Percentiles rank a stretch among this genome's conserved stretches.
Conservation (phyloP, 2,888 invertebrate genomes). For the Octodonta nipae region DNA sequence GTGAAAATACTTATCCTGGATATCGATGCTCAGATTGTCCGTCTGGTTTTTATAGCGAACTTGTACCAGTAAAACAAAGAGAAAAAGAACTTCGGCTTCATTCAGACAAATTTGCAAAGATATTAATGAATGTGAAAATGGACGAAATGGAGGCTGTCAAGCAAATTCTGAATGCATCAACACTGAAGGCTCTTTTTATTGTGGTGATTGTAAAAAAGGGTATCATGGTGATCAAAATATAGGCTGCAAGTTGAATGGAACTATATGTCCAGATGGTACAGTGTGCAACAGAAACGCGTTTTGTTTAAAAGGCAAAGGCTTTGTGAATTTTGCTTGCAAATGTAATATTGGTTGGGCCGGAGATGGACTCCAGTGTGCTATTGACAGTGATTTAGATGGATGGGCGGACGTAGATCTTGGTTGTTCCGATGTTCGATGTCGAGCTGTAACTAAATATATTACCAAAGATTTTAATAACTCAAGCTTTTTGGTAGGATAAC, state of each 20-base stretch:
- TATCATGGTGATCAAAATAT: constrained; percentile 68
- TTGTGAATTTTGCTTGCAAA: constrained; percentile 35
- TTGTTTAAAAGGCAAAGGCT: constrained; percentile 42
- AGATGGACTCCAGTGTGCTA: constrained; percentile 70
- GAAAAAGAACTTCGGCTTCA: too few species aligned
- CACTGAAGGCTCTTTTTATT: constrained; percentile 83
- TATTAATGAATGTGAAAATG: too few species aligned
- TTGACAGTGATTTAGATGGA: constrained; percentile 78
- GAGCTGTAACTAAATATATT: constrained; percentile 36
- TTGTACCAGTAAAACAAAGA: too few species aligned
- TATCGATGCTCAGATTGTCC: too few species aligned
- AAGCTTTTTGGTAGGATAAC: constrained; percentile 51
- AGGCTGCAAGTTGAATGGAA: constrained; percentile 56
- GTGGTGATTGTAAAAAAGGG: constrained; percentile 66
- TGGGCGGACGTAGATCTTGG: constrained; percentile 69
- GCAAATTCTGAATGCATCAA: too few species aligned
- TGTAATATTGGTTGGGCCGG: constrained; percentile 85
- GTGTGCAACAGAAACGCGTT: constrained; percentile 69
- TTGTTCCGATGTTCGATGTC: constrained; percentile 58
- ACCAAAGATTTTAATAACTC: neutral
- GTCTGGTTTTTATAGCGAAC: too few species aligned
- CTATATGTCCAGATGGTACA: constrained; percentile 62
- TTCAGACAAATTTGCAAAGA: too few species aligned
- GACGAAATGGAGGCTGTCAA: too few species aligned
- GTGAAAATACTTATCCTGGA: too few species aligned